Percentiles rank a stretch among this genome's conserved stretches.
These are phyloP conservation scores for Mantis religiosa DNA, from an alignment of 2,888 invertebrate genomes.

Conservation along the genomic window DNA sequence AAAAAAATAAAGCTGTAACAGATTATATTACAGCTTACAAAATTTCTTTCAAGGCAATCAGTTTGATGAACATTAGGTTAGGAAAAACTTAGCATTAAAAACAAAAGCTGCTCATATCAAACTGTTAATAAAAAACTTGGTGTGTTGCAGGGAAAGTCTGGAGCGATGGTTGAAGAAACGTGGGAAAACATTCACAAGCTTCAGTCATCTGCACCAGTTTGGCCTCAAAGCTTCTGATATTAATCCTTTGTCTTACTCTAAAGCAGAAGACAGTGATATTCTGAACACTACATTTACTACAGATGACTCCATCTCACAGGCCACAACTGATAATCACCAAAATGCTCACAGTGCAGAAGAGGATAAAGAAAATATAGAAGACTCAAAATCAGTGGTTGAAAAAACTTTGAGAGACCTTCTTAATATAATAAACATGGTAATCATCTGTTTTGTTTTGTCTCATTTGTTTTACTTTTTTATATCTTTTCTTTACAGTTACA, in stretches of 20 bases:
- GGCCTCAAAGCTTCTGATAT: conserved; percentile 36
- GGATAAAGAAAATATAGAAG: background rate
- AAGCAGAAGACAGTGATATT: background rate
- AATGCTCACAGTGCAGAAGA: background rate
- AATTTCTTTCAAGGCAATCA: too few species aligned
- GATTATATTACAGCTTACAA: too few species aligned
- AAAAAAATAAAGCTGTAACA: too few species aligned
- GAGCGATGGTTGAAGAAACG: conserved; percentile 52
- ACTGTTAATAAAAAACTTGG: background rate
- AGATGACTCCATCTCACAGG: background rate
- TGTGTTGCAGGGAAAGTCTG: conserved; percentile 37
- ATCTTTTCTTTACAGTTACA: too few species aligned
- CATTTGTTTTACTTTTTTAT: background rate
- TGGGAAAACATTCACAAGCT: conserved; percentile 49
- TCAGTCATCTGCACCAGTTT: conserved; percentile 54
- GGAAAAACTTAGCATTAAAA: too few species aligned
- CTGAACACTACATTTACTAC: background rate
- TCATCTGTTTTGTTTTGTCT: background rate
- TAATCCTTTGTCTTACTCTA: background rate
- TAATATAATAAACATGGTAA: background rate
- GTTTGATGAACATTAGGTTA: too few species aligned
- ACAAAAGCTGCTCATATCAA: background rate
- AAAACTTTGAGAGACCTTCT: background rate
- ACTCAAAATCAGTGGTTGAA: background rate
- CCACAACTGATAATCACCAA: background rate